Evolutionary conservation across 53 echinoderm and acorn worm genomes (phyloP), one percentile per base, ranked within the genome.

Genomic region (Paelopatides confundens): DNA sequence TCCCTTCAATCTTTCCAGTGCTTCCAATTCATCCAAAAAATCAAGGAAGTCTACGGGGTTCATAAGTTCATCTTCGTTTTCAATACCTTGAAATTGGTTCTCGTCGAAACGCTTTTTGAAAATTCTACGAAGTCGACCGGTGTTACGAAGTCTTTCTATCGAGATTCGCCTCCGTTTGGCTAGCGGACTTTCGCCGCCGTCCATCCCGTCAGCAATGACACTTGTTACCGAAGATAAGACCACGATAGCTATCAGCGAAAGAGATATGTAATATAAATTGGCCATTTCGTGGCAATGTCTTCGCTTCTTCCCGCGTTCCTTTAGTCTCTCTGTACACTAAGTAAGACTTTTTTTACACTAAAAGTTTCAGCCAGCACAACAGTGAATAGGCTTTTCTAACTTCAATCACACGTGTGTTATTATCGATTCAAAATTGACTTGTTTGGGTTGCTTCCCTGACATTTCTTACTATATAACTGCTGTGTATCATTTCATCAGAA

Each of bases 61-160:
- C 52, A 53, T 34, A 68, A 36, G 69, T 34, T 49, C 49, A 31
- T 52, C 58, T n/a, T 30, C 81, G 28, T 81, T 53, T 8, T 50
- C 58, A 49, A 43, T 28, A 52, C 58, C 52, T 53, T 53, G 50
- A 48, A 34, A 34, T 53, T 81, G 33, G 35, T 48, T 48, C 31
- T 50, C 31, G 49, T 81, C 81, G 18, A 46, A 34, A 30, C 81
- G 33, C 81, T 54, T 51, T 81, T 81, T 81, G 34, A 81, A 53
- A 51, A 81, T 53, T 34, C 81, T 46, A 15, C 81, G 52, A 31
- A 81, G 58, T 81, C 81, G 81, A 10, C 81, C 81, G 31, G 58
- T 47, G 15, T 31, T 54, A 6, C 81, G 52, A 53, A 81, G 81
- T 31, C 31, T 31, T 30, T 81, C 50, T 18, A 81, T 81, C 0